Evolutionary conservation across 2,888 invertebrate genomes (phyloP), one percentile per base, ranked within the genome.

Genomic region (Drosophila siamana): DNA sequence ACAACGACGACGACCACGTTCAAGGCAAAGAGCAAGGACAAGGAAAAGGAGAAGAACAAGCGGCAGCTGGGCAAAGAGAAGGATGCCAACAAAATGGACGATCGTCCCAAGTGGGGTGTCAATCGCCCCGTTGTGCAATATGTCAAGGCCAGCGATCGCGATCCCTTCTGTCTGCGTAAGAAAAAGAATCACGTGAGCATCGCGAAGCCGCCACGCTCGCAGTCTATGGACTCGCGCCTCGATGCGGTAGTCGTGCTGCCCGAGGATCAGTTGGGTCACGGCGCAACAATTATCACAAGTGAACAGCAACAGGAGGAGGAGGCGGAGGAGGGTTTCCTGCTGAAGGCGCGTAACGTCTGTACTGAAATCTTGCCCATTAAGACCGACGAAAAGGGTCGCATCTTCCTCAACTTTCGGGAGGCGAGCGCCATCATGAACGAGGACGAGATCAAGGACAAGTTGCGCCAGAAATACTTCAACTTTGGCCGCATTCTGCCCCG

Each of bases 81-180:
- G 59, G 89, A 90, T 30, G 64, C 44, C 51, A 78, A 76, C 50
- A 91, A 91, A 84, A 92, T 94, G 82, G 94, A 94, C 89, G 94
- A 94, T 90, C 93, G 96, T 62, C 95, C 95, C 9, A 94, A 96
- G 92, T 95, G 96, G 96, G 94, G 95, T 41, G 96, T 95, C 1
- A 96, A 95, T 82, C 93, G 95, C 74, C 97, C 97, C 4, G 95
- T 95, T 22, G 96, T 96, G 8, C 95, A 96, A 83, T 97, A 97
- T 89, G 94, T 97, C 66, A 97, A 97, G 89, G 97, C 97, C 92
- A 97, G 97, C 88, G 97, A 97, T 91, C 96, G 97, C 86, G 97
- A 97, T 93, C 96, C 96, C 0, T 95, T 96, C 90, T 97, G 96
- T 84, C 73, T 92, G 68, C 87, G 92, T 13, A 94, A 95, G 68